phyloP scores from a whole-genome alignment of 2,888 invertebrate genomes.

The Rhagonycha fulva region DNA sequence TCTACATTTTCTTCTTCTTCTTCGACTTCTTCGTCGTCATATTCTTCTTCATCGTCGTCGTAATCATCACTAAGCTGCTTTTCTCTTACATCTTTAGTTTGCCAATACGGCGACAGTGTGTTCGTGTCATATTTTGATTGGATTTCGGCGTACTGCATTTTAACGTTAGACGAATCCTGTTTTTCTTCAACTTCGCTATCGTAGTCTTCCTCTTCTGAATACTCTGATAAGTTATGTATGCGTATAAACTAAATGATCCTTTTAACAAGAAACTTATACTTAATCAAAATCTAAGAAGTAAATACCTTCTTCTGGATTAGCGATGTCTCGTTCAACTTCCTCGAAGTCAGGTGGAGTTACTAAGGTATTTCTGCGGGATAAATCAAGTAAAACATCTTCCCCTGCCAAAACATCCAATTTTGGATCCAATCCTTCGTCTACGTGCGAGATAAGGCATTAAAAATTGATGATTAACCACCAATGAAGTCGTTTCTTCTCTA shows the following conservation, averaged over 20 bases:
- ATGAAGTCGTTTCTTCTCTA: not conserved
- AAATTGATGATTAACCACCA: not conserved
- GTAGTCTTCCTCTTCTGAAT: slow-evolving; percentile 53
- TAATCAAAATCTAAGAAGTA: slow-evolving; percentile 10
- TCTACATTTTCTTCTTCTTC: slow-evolving; percentile 54
- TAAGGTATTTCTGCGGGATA: slow-evolving; percentile 56
- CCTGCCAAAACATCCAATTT: not conserved
- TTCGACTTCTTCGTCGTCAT: slow-evolving; percentile 57
- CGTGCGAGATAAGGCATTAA: not conserved
- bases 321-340: slow-evolving; percentile 48
- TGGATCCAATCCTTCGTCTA: not conserved
- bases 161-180: slow-evolving; percentile 36
- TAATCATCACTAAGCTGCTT: slow-evolving; percentile 46
- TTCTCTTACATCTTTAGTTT: slow-evolving; percentile 46
- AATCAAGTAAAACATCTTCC: slow-evolving; percentile 41
- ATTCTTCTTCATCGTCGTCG: slow-evolving; percentile 58
- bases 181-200: slow-evolving; percentile 44
- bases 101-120: slow-evolving; percentile 46
- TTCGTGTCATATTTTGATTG: slow-evolving; percentile 46
- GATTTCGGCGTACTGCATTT: slow-evolving; percentile 49
- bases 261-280: not conserved
- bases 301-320: slow-evolving; percentile 49
- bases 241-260: slow-evolving; percentile 18
- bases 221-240: slow-evolving; percentile 38
- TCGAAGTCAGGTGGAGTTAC: slow-evolving; percentile 52